phyloP scores from a whole-genome alignment of 1,140 invertebrate genomes.

The Lycorma delicatula region DNA sequence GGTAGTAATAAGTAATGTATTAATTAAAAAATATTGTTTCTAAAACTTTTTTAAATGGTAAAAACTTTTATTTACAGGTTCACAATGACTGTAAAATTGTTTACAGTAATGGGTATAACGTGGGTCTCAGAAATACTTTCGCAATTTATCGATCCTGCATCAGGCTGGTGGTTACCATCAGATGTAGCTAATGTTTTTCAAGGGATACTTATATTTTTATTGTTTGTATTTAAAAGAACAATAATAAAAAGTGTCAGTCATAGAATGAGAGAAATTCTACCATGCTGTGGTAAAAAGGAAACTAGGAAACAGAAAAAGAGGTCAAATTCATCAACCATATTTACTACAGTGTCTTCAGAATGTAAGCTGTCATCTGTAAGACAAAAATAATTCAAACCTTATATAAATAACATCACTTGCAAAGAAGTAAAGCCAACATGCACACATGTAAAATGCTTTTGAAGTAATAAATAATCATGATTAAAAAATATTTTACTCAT shows the following conservation, averaged over 20 bases:
- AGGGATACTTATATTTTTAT: constrained; percentile 53
- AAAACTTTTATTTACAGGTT: constrained; percentile 53
- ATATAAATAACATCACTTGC: too few species aligned
- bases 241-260: constrained; percentile 44
- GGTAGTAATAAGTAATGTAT: too few species aligned
- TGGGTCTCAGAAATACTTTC: constrained; percentile 59
- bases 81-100: constrained; percentile 58
- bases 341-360: not conserved
- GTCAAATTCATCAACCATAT: not conserved
- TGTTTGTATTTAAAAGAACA: constrained; percentile 53
- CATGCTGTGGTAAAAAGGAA: not conserved
- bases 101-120: constrained; percentile 64
- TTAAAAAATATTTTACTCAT: too few species aligned
- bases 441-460: too few species aligned
- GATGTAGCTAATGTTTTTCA: constrained; percentile 53
- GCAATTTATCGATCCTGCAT: constrained; percentile 40
- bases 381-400: too few species aligned
- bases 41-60: too few species aligned
- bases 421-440: too few species aligned
- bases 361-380: not conserved
- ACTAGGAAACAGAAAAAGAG: not conserved
- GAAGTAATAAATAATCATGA: too few species aligned
- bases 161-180: constrained; percentile 42
- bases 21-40: too few species aligned
- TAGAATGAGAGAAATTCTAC: constrained; percentile 13